Evolutionary conservation across 2,113 vertebrate species (phyloP).

Genomic region (Odocoileus virginianus): DNA sequence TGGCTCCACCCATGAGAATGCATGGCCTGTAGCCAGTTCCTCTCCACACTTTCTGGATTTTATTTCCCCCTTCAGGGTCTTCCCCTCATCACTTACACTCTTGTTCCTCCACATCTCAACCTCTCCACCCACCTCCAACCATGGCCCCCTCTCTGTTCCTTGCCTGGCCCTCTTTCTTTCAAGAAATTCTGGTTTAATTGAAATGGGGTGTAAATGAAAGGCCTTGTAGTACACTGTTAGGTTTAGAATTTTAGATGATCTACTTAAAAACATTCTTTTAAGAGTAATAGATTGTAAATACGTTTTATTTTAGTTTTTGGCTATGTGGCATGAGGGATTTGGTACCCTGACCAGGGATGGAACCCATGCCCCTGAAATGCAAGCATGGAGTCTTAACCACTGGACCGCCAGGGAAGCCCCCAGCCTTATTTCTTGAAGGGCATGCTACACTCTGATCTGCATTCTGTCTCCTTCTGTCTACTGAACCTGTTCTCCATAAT

Average conservation of each 20-base stretch:
- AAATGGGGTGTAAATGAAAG: not conserved
- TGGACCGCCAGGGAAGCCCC: not conserved
- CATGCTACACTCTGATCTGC: not conserved
- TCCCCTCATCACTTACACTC: not conserved
- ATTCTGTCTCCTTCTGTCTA: not conserved
- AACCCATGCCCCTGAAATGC: not conserved
- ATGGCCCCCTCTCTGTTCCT: not conserved
- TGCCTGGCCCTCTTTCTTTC: not conserved
- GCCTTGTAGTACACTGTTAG: not conserved
- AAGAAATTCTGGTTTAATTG: not conserved
- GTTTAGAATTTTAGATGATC: not conserved
- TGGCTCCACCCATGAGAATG: not conserved
- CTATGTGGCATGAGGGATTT: not conserved
- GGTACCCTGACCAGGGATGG: not conserved
- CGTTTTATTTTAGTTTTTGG: not conserved
- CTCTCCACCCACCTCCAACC: not conserved
- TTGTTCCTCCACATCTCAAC: not conserved
- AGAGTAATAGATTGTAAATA: not conserved
- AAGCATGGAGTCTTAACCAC: not conserved
- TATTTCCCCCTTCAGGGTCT: not conserved
- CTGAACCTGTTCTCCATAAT: not conserved
- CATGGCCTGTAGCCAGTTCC: not conserved
- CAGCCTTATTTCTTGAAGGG: not conserved
- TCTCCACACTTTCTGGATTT: not conserved
- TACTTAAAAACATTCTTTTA: not conserved